phyloP scores from a whole-genome alignment of 35 echinoderm and acorn worm species.

The Amphiura filiformis region DNA sequence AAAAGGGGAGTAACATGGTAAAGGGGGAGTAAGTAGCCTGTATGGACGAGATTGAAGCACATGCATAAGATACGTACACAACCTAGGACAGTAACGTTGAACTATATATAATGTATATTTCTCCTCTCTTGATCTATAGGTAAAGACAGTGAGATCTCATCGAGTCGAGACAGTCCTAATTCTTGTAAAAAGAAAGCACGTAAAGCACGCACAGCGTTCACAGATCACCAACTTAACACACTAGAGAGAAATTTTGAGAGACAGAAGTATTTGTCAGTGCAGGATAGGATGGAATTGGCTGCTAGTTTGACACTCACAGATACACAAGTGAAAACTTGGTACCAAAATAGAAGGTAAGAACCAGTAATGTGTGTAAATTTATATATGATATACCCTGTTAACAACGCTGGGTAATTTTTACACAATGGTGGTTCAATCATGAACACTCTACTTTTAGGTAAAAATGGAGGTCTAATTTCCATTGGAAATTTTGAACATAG shows the following conservation, averaged over 20 bases:
- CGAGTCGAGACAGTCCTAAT: constrained; percentile 27
- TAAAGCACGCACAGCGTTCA: constrained; percentile 93
- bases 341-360: constrained; percentile 94
- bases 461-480: too few species aligned
- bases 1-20: too few species aligned
- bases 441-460: too few species aligned
- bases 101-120: too few species aligned
- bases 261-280: constrained; percentile 95
- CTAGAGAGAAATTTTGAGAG: constrained; percentile 95
- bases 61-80: too few species aligned
- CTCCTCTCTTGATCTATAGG: neutral
- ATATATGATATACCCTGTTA: too few species aligned
- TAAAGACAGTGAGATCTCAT: constrained; percentile 40
- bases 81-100: too few species aligned
- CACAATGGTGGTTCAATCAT: too few species aligned
- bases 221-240: constrained; percentile 96
- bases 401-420: too few species aligned
- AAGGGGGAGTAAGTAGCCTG: too few species aligned
- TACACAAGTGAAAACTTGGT: constrained; percentile 99
- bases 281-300: constrained; percentile 96
- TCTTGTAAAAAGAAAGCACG: constrained; percentile 83
- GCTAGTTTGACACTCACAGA: constrained; percentile 92
- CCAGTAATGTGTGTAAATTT: neutral
- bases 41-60: too few species aligned
- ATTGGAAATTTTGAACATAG: too few species aligned